Conservation (phyloP, 2,797 vertebrate genomes). For the Danio choprae region DNA sequence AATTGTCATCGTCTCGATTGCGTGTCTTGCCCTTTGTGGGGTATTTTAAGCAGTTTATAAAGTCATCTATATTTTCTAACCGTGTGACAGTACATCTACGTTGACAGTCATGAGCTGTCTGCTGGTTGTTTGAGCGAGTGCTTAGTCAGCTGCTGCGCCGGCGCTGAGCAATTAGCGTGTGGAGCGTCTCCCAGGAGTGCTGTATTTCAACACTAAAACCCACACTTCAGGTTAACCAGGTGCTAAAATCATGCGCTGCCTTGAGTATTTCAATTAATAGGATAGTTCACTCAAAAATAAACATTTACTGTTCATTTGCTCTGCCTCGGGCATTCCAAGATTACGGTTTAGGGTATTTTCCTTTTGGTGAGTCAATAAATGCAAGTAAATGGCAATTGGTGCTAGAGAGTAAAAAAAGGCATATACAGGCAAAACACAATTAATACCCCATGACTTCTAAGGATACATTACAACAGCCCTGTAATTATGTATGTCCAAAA, state of each 20-base stretch:
- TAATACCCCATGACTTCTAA: no score
- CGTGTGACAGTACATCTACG: conserved; percentile 7
- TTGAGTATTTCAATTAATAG: background rate
- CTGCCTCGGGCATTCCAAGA: no score
- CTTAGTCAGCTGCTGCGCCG: background rate
- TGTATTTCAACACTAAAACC: background rate
- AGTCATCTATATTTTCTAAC: conserved; percentile 28
- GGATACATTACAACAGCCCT: no score
- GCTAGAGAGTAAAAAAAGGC: no score
- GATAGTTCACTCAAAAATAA: background rate
- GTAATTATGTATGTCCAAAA: no score
- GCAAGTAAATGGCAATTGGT: no score
- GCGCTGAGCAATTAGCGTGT: background rate
- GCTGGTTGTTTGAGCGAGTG: conserved; percentile 1
- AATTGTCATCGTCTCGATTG: conserved; percentile 14
- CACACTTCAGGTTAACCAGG: background rate
- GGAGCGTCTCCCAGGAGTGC: no score
- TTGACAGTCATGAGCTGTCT: background rate
- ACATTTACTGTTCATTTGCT: background rate
- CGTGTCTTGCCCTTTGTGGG: background rate
- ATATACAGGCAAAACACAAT: no score
- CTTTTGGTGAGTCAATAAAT: no score
- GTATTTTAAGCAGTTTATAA: conserved; percentile 21
- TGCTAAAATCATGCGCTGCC: background rate
- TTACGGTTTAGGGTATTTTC: no score